Evolutionary conservation across 2,797 vertebrate genomes (phyloP).

Genomic region (Monodelphis domestica): DNA sequence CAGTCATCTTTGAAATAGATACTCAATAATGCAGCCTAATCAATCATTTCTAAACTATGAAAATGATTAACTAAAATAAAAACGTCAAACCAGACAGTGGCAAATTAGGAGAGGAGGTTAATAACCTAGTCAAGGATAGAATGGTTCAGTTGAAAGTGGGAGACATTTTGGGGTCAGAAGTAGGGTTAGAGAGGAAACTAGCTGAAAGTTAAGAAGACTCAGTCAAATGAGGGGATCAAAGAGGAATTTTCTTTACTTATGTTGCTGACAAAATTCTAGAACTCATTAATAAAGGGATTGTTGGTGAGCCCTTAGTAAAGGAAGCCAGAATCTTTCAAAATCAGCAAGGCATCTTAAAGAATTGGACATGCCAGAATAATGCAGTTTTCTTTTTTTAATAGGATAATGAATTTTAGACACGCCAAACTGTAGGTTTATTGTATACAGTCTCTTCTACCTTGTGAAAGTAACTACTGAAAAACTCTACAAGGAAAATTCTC

Average conservation of each 20-base stretch:
- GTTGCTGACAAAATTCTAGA: not conserved
- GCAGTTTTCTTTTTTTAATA: not conserved
- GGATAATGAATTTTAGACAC: not conserved
- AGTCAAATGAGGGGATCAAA: not conserved
- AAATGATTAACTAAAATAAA: slow-evolving; percentile 13
- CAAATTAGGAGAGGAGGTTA: not conserved
- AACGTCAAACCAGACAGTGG: not conserved
- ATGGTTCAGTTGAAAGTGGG: not conserved
- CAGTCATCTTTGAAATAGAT: not conserved
- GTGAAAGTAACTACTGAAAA: not conserved
- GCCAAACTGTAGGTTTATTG: not conserved
- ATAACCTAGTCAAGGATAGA: not conserved
- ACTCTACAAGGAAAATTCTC: not conserved
- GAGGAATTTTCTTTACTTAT: not conserved
- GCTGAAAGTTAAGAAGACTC: not conserved
- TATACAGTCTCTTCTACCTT: not conserved
- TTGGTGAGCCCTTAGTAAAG: not conserved
- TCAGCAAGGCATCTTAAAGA: not conserved
- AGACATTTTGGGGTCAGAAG: not conserved
- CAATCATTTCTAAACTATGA: not conserved
- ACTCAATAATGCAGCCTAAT: not conserved
- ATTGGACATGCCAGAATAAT: not conserved
- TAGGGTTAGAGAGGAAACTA: not conserved
- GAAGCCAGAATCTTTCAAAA: not conserved
- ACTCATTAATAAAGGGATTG: not conserved